Evolutionary conservation across 2,113 vertebrate species (phyloP).

Genomic region (Ceyx margarethae): DNA sequence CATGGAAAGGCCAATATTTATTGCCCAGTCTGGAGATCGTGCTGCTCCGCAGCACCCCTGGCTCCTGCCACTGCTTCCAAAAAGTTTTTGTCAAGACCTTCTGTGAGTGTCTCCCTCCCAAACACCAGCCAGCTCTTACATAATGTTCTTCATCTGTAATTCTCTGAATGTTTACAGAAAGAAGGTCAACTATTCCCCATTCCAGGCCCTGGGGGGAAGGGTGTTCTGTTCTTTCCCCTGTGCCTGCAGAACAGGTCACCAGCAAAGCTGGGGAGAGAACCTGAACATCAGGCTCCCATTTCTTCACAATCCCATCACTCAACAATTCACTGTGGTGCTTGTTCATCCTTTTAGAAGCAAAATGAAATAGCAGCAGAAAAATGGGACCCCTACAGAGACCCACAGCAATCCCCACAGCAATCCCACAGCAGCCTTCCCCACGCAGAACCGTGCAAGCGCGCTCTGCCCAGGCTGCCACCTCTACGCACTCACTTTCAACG

Average conservation of each 20-base stretch:
- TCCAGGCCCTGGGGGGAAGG: not conserved
- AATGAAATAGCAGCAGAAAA: not conserved
- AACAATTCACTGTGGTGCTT: not conserved
- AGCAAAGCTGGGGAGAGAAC: not conserved
- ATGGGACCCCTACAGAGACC: not conserved
- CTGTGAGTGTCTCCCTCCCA: not conserved
- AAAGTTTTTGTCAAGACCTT: not conserved
- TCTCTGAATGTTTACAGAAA: not conserved
- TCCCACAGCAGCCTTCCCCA: not conserved
- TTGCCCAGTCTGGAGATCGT: not conserved
- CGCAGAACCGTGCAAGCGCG: not conserved
- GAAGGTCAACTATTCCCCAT: not conserved
- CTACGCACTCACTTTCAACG: conserved; percentile 80
- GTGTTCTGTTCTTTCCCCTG: not conserved
- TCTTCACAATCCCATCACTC: not conserved
- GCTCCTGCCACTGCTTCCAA: not conserved
- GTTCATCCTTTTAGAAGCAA: not conserved
- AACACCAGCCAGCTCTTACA: not conserved
- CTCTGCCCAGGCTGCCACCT: not conserved
- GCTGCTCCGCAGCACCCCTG: not conserved
- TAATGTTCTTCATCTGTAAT: not conserved
- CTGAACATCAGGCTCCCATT: not conserved
- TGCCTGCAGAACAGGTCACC: not conserved
- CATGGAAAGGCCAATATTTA: too few species aligned
- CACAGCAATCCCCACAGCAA: not conserved